Conservation (phyloP, 23 tunicate species). For the Trididemnum miniatum region DNA sequence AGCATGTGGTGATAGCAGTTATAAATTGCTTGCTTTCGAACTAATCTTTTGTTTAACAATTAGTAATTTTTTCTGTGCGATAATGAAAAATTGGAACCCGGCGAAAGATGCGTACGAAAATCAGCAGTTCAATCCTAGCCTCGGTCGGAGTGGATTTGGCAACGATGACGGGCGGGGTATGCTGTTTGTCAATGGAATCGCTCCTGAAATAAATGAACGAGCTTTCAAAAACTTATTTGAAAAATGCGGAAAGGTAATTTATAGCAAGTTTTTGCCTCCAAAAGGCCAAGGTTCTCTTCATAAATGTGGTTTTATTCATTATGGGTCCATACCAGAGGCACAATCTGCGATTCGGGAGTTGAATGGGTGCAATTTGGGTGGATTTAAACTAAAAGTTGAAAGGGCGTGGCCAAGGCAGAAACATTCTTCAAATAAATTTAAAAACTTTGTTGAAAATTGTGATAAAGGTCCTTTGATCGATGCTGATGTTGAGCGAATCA, state of each 20-base stretch:
- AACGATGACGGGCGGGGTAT: neutral
- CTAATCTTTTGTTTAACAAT: no score
- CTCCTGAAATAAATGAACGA: conserved; percentile 27
- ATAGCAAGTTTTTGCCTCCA: conserved; percentile 6
- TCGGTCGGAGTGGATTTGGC: conserved; percentile 8
- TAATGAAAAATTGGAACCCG: conserved; percentile 40
- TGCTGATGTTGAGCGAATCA: conserved; percentile 12
- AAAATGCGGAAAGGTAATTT: conserved; percentile 29
- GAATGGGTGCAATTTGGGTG: conserved; percentile 24
- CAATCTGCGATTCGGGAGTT: conserved; percentile 28
- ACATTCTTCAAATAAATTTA: neutral
- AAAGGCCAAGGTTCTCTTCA: neutral
- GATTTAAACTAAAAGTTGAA: conserved; percentile 4
- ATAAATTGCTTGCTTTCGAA: no score
- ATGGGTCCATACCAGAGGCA: conserved; percentile 24
- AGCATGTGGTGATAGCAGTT: no score
- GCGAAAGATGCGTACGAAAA: conserved; percentile 29
- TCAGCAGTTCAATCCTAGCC: conserved; percentile 20
- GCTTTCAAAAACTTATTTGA: conserved; percentile 35
- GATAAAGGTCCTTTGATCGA: conserved; percentile 38
- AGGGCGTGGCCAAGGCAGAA: conserved; percentile 6
- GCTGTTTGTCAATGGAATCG: conserved; percentile 39
- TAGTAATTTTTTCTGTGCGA: neutral
- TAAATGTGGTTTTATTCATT: conserved; percentile 36
- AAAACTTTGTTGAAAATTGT: conserved; percentile 8